Percentiles rank a stretch among this genome's conserved stretches.
Evolutionary conservation across 2,113 vertebrate genomes (phyloP).

Genomic region (Struthio camelus): DNA sequence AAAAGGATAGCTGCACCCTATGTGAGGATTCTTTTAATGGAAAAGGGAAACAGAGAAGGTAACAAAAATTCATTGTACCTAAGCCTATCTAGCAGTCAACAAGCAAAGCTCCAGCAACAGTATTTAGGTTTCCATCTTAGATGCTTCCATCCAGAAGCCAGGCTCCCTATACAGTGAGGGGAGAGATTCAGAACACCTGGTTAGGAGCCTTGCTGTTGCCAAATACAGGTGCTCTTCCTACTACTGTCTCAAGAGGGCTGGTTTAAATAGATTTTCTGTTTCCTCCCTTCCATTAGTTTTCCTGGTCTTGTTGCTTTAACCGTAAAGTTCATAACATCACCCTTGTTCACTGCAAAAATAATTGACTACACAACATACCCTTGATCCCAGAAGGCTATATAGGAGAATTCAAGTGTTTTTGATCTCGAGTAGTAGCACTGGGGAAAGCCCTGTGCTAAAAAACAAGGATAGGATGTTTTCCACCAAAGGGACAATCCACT

Average conservation of each 20-base stretch:
- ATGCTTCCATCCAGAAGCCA: not conserved
- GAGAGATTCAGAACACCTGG: not conserved
- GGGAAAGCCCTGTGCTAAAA: not conserved
- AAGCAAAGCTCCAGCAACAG: not conserved
- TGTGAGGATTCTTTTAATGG: not conserved
- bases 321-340: not conserved
- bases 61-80: not conserved
- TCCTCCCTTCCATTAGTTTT: not conserved
- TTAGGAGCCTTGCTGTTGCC: not conserved
- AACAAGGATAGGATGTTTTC: not conserved
- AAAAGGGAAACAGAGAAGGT: not conserved
- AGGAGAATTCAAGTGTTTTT: no score
- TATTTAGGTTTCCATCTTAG: not conserved
- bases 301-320: not conserved
- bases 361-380: not conserved
- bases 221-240: not conserved
- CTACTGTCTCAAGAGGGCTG: not conserved
- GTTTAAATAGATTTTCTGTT: not conserved
- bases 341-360: not conserved
- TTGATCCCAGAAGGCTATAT: not conserved
- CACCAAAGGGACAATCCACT: not conserved
- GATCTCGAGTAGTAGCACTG: no score
- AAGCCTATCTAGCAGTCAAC: not conserved
- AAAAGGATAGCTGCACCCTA: not conserved
- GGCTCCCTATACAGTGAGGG: not conserved